Conservation (phyloP, 2,888 invertebrate genomes). For the Agrilus biguttatus region DNA sequence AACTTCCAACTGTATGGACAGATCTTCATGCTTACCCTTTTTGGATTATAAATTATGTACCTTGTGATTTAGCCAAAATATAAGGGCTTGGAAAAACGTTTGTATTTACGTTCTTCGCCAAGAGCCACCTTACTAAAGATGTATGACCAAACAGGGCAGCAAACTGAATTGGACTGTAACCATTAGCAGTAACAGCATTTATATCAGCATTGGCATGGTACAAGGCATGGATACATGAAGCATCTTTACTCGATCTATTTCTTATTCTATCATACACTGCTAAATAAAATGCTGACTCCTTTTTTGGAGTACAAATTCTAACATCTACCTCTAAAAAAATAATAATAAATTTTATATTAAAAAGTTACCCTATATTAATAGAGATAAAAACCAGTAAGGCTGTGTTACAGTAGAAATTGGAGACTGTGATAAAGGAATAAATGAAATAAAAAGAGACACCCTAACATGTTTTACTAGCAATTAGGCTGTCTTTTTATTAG, state of each 20-base stretch:
- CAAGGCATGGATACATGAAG: slow-evolving; percentile 20
- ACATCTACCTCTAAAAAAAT: slow-evolving; percentile 17
- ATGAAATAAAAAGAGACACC: no score
- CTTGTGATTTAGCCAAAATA: slow-evolving; percentile 13
- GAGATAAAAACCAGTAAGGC: no score
- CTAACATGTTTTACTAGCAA: no score
- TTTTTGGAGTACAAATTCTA: slow-evolving; percentile 13
- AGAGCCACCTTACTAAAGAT: slow-evolving; percentile 19
- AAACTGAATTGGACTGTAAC: slow-evolving; percentile 21
- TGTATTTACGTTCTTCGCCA: slow-evolving; percentile 16
- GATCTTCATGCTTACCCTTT: no score
- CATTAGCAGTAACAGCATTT: slow-evolving; percentile 18
- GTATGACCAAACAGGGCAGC: slow-evolving; percentile 23
- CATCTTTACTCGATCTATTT: slow-evolving; percentile 16
- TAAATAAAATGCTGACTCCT: slow-evolving; percentile 22
- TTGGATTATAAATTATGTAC: neutral
- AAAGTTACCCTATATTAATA: no score
- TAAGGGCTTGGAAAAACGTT: slow-evolving; percentile 15
- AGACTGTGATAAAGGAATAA: no score
- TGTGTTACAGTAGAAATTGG: no score
- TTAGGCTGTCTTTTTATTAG: no score
- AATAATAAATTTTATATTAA: neutral
- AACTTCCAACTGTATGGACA: no score
- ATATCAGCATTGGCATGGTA: slow-evolving; percentile 23
- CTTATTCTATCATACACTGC: slow-evolving; percentile 19